Evolutionary conservation across 2,888 invertebrate species (phyloP).

Genomic region (Volucella bombylans): DNA sequence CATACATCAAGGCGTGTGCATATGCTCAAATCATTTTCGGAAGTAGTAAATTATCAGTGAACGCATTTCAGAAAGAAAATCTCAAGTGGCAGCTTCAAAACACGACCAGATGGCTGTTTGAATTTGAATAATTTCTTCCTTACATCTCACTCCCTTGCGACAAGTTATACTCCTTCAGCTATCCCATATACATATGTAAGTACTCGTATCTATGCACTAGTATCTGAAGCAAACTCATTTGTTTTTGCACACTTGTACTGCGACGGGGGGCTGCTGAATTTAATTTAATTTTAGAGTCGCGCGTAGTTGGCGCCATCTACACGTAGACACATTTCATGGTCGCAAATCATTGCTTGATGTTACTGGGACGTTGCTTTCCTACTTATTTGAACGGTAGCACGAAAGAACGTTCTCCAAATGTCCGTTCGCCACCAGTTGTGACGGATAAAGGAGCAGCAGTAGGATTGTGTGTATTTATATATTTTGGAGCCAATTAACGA

Average conservation of each 20-base stretch:
- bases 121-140: neutral
- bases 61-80: slow-evolving; percentile 17
- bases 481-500: slow-evolving; percentile 66
- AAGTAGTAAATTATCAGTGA: slow-evolving; percentile 7
- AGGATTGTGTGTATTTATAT: slow-evolving; percentile 40
- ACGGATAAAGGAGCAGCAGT: slow-evolving; percentile 9
- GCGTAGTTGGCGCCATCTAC: slow-evolving; percentile 60
- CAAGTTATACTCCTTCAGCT: too few species aligned
- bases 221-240: slow-evolving; percentile 31
- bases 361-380: neutral
- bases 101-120: slow-evolving; percentile 54
- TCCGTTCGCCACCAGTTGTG: slow-evolving; percentile 1
- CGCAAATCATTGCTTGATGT: slow-evolving; percentile 23
- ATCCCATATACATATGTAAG: too few species aligned
- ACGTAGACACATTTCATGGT: slow-evolving; percentile 52
- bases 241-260: neutral
- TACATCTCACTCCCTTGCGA: too few species aligned
- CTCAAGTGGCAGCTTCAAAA: slow-evolving; percentile 60
- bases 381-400: neutral
- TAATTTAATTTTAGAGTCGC: slow-evolving; percentile 59
- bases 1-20: slow-evolving; percentile 65
- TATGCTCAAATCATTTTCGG: slow-evolving; percentile 52
- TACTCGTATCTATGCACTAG: neutral
- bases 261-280: slow-evolving; percentile 31
- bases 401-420: slow-evolving; percentile 15